Evolutionary conservation across 2,113 vertebrate genomes (phyloP), one percentile per base, ranked within the genome.

Genomic region (Saguinus imperator): DNA sequence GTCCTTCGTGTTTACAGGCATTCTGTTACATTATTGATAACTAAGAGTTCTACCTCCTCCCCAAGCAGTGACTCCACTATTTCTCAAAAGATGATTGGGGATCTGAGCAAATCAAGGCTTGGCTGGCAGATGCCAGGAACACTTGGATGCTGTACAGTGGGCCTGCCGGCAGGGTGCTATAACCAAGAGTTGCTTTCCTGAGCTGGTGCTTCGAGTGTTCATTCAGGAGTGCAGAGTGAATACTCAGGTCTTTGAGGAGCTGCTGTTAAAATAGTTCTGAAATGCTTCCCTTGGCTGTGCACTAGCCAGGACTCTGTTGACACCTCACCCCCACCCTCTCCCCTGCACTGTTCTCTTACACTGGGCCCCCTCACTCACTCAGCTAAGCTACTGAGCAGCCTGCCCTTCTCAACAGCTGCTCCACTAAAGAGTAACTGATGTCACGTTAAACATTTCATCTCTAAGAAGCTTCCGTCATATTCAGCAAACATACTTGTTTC

Each of bases 11-110:
- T 92, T 92, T 68, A 43, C 81, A 66, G 87, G 87, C 77, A 75
- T 93, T 96, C 80, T 92, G 85, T 82, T 97, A 58, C 68, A 94
- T 97, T 96, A 93, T 95, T 98, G 79, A 97, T 97, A 73, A 68
- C 52, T 79, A 57, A 48, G 82, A 66, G 61, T 81, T 77, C 72
- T 45, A 75, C 68, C 35, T 45, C 52, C 87, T 91, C 61, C 5
- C 25, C 55, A 83, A 40, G 32, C 92, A 86, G 27, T 92, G 84
- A 94, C 92, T 72, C 93, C 77, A 70, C 58, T 92, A 0, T 66
- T 89, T 94, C 94, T 97, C 97, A 96, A 90, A 97, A 88, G 92
- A 91, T 52, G 68, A 88, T 75, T 87, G 73, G 96, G 94, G 76
- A 48, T 94, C 92, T 94, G 84, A 93, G 18, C 29, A 95, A 92